These are phyloP conservation scores for Colletes collaris DNA, from an alignment of 2,888 invertebrate species.

Conservation along the genomic window DNA sequence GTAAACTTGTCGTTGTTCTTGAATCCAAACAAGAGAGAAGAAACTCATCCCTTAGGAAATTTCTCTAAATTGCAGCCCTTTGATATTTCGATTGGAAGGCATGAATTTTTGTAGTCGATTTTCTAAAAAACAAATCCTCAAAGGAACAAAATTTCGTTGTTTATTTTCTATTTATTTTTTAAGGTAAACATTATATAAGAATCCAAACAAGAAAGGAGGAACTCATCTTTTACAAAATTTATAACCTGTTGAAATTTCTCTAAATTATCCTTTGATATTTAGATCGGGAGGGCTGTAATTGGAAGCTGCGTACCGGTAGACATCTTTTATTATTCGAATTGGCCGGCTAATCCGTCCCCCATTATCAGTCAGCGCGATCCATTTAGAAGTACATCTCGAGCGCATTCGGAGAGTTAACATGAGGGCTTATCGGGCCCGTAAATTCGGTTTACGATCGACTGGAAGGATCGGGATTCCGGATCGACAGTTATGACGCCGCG, in stretches of 20 bases:
- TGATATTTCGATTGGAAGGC: background rate
- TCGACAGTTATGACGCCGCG: slow-evolving; percentile 58
- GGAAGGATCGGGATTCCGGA: slow-evolving; percentile 44
- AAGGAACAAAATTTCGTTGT: too few species aligned
- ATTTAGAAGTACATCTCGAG: slow-evolving; percentile 35
- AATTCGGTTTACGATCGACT: slow-evolving; percentile 58
- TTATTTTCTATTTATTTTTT: too few species aligned
- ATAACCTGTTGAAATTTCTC: too few species aligned
- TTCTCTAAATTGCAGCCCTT: slow-evolving; percentile 21
- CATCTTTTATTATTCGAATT: slow-evolving; percentile 57
- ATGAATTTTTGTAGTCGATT: too few species aligned
- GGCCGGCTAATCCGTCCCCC: slow-evolving; percentile 38
- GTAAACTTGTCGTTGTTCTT: too few species aligned
- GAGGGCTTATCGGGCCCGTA: slow-evolving; percentile 52
- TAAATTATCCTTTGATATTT: slow-evolving; percentile 21
- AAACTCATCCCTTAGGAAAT: too few species aligned
- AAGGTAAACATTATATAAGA: too few species aligned
- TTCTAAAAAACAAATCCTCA: too few species aligned
- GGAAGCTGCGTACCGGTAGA: slow-evolving; percentile 41
- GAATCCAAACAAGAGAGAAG: too few species aligned
- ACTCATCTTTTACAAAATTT: too few species aligned
- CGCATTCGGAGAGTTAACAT: slow-evolving; percentile 29
- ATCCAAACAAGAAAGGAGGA: too few species aligned
- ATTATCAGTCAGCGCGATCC: slow-evolving; percentile 40
- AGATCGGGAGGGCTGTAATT: slow-evolving; percentile 3